phyloP scores from a whole-genome alignment of 2,888 invertebrate species.

The Ptycholaimellus sp. region DNA sequence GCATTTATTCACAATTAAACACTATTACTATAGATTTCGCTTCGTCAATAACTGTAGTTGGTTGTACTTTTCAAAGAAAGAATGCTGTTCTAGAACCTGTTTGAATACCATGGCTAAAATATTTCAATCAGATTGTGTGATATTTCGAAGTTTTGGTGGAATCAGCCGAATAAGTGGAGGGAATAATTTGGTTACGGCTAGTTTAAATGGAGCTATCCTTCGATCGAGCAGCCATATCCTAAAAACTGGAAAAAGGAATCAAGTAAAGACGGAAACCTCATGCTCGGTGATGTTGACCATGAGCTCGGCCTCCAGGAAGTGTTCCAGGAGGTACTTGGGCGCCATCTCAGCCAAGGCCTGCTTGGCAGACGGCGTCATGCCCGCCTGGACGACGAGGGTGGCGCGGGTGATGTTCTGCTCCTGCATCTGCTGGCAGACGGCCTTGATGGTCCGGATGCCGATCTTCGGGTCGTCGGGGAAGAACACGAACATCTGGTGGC shows the following conservation, averaged over 20 bases:
- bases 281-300: constrained; percentile 92
- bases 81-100: too few species aligned
- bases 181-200: not conserved
- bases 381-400: constrained; percentile 72
- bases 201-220: too few species aligned
- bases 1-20: too few species aligned
- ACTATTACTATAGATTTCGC: too few species aligned
- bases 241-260: not conserved
- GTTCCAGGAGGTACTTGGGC: constrained; percentile 86
- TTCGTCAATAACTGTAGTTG: too few species aligned
- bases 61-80: too few species aligned
- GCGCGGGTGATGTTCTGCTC: constrained; percentile 91
- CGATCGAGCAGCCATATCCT: too few species aligned
- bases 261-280: constrained; percentile 35
- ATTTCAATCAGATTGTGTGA: too few species aligned
- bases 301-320: constrained; percentile 48
- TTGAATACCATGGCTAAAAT: too few species aligned
- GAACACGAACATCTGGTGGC: constrained; percentile 90
- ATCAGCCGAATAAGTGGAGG: constrained; percentile 1
- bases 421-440: constrained; percentile 92
- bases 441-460: constrained; percentile 87
- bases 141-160: too few species aligned
- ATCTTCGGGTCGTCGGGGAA: constrained; percentile 95
- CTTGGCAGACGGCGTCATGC: constrained; percentile 95
- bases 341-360: constrained; percentile 60